Evolutionary conservation across 2,797 vertebrate species (phyloP), one percentile per base, ranked within the genome.

Genomic region (Enteromius mattozi): DNA sequence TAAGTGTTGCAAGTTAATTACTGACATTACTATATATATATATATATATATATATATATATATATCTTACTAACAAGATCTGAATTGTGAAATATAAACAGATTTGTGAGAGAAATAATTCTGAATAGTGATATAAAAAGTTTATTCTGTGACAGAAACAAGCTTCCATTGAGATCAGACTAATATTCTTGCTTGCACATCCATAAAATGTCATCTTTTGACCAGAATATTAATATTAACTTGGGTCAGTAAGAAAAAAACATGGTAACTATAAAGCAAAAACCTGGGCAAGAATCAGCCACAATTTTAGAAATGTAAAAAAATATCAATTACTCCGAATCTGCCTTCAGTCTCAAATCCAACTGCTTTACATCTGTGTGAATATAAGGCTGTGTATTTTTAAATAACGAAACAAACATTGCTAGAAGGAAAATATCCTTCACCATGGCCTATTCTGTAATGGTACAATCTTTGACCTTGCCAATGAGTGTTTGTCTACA

Each of bases 381-480:
- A 27, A 65, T 33, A 17, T 16, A 65, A 65, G 27, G 2, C 30
- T 3, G 13, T 63, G 27, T 33, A 14, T 65, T 65, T 65, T 33
- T 17, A 33, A 65, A 30, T 17, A 65, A 65, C 1, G 1, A 65
- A 33, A 65, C 61, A 63, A 45, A 47, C 13, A 47, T 19, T 14
- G 59, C 37, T 19, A 14, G 6, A 47, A 49, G 27, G 27, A 21
- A 51, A 81, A 56, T 40, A 69, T 13, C 21, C 14, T 69, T 70
- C 2, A 19, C 24, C 8, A 27, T 59, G n/a, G 21, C 9, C 0
- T 24, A 19, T 40, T 56, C 9, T 40, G 9, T 35, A 35, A 35
- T 30, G 33, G 59, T 37, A 35, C 1, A 6, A 13, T 76, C 27
- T 65, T 65, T 65, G 77, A 69, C 77, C 70, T 80, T 83, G 47